Conservation (phyloP, 2,113 vertebrate genomes). For the Odobenus rosmarus region DNA sequence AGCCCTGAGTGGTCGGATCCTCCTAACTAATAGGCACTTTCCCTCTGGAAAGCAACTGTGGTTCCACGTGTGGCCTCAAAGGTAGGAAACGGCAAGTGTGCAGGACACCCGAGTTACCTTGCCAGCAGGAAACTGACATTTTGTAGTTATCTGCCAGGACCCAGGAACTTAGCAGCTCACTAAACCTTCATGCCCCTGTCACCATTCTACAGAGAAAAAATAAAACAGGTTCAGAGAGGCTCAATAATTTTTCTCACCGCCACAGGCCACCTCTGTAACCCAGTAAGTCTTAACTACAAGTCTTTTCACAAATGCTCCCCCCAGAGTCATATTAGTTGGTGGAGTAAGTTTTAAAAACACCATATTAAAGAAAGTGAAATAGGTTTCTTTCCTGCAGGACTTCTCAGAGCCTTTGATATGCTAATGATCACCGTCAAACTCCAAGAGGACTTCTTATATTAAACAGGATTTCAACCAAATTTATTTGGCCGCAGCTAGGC, state of each 20-base stretch:
- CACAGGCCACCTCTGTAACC: neutral
- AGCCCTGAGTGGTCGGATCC: neutral
- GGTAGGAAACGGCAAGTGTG: neutral
- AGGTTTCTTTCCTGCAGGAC: neutral
- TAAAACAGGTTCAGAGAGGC: neutral
- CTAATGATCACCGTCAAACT: neutral
- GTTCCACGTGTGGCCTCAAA: neutral
- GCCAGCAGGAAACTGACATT: neutral
- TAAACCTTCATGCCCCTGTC: neutral
- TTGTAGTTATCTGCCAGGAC: neutral
- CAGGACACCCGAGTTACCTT: neutral
- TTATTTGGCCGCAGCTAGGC: neutral
- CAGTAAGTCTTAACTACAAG: neutral
- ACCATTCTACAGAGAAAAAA: neutral
- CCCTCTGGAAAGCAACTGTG: neutral
- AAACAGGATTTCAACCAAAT: neutral
- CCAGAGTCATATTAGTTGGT: neutral
- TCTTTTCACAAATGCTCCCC: neutral
- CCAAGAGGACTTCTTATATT: neutral
- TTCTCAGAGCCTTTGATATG: neutral
- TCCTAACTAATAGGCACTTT: neutral
- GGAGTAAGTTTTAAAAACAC: neutral
- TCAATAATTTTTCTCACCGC: neutral
- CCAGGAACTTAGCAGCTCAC: neutral
- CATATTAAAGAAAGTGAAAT: neutral